phyloP scores from a whole-genome alignment of 1,140 invertebrate genomes.

The Aricia agestis region DNA sequence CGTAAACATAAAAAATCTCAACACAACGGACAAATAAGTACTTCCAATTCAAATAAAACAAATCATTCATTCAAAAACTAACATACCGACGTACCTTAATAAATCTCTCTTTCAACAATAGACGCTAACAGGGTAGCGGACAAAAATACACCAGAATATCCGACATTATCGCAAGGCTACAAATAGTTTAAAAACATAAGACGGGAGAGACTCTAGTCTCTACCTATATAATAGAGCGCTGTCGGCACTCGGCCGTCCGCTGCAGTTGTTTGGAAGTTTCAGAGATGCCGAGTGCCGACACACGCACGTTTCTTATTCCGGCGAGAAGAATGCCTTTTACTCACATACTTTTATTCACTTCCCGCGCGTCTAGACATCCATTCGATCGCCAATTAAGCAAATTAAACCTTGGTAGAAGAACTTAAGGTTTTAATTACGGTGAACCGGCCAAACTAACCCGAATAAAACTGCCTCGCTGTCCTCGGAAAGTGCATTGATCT shows the following conservation, averaged over 20 bases:
- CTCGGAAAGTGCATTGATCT: conserved; percentile 75
- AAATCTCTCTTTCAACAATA: conserved; percentile 35
- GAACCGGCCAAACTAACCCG: conserved; percentile 43
- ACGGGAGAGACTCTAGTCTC: background rate
- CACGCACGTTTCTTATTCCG: conserved; percentile 47
- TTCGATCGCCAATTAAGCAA: conserved; percentile 35
- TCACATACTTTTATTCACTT: conserved; percentile 63
- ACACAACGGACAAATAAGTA: conserved; percentile 13
- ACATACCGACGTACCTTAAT: conserved; percentile 23
- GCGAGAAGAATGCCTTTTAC: conserved; percentile 53
- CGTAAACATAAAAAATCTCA: conserved; percentile 12
- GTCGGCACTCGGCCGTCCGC: background rate
- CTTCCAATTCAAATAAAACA: conserved; percentile 20
- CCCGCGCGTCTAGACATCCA: conserved; percentile 66
- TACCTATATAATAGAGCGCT: conserved; percentile 9
- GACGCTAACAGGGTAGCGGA: conserved; percentile 22
- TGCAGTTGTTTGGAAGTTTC: conserved; percentile 28
- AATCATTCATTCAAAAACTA: conserved; percentile 27
- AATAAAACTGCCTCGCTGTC: conserved; percentile 67
- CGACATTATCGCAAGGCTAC: conserved; percentile 29
- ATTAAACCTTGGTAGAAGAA: conserved; percentile 43
- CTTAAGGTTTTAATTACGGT: conserved; percentile 55
- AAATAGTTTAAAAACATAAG: conserved; percentile 13
- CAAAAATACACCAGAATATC: conserved; percentile 27
- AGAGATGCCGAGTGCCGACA: conserved; percentile 34